phyloP scores from a whole-genome alignment of 2,113 vertebrate species.

The Albula glossodonta region DNA sequence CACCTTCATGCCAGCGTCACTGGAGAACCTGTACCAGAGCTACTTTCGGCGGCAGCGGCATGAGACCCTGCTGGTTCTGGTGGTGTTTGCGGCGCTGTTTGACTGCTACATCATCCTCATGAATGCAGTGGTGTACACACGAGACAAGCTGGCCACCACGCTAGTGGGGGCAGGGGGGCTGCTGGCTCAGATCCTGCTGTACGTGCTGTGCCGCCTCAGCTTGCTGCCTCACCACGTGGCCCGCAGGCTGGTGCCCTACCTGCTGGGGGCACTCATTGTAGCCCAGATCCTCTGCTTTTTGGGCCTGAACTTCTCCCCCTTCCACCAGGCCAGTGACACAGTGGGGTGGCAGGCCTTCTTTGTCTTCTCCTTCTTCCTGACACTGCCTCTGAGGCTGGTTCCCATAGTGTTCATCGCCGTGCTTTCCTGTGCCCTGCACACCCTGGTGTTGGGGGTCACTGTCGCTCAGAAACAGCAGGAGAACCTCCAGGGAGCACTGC shows the following conservation, averaged over 20 bases:
- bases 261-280: slow-evolving; percentile 82
- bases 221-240: slow-evolving; percentile 67
- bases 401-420: slow-evolving; percentile 77
- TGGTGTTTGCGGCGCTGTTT: slow-evolving; percentile 84
- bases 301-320: slow-evolving; percentile 74
- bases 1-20: slow-evolving; percentile 79
- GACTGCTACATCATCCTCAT: slow-evolving; percentile 84
- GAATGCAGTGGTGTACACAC: slow-evolving; percentile 75
- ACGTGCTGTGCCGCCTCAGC: slow-evolving; percentile 68
- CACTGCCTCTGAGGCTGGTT: slow-evolving; percentile 79
- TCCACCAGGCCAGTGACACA: slow-evolving; percentile 79
- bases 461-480: slow-evolving; percentile 75
- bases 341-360: slow-evolving; percentile 94
- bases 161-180: slow-evolving; percentile 70
- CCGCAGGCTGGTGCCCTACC: slow-evolving; percentile 76
- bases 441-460: slow-evolving; percentile 77
- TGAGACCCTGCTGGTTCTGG: slow-evolving; percentile 80
- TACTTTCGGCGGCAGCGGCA: slow-evolving; percentile 89
- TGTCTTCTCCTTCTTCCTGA: slow-evolving; percentile 87
- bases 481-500: slow-evolving; percentile 52
- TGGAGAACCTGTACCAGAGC: slow-evolving; percentile 88
- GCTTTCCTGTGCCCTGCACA: slow-evolving; percentile 79
- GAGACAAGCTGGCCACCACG: slow-evolving; percentile 73
- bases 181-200: slow-evolving; percentile 69
- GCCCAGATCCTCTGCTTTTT: slow-evolving; percentile 84